Conservation (phyloP, 2,888 invertebrate species). For the Leptinotarsa tumamoca region DNA sequence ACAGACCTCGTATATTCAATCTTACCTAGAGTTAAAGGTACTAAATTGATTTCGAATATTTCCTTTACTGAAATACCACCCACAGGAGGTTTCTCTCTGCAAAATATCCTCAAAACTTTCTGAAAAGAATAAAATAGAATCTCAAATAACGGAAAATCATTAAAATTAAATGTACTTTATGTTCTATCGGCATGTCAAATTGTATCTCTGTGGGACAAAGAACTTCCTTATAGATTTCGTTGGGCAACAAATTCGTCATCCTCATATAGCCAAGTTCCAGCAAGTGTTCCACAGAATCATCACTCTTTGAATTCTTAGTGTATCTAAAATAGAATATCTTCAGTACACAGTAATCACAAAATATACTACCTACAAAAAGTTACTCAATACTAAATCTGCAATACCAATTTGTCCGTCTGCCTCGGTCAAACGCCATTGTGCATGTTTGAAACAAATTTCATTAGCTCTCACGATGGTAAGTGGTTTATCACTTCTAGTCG, state of each 20-base stretch:
- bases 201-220: constrained; percentile 83
- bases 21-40: constrained; percentile 88
- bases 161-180: constrained; percentile 70
- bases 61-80: constrained; percentile 99
- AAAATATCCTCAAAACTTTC: constrained; percentile 93
- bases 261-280: constrained; percentile 95
- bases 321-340: constrained; percentile 71
- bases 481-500: constrained; percentile 77
- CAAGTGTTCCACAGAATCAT: constrained; percentile 97
- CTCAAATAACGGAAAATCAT: constrained; percentile 10
- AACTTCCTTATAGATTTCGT: constrained; percentile 93
- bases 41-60: constrained; percentile 98
- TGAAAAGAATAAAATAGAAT: constrained; percentile 51
- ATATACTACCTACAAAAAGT: constrained; percentile 80
- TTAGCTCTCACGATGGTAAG: constrained; percentile 85
- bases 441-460: constrained; percentile 98
- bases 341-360: neutral
- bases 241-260: constrained; percentile 94
- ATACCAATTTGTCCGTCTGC: constrained; percentile 98
- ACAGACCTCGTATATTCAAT: neutral
- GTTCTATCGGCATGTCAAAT: constrained; percentile 90
- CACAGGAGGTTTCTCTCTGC: constrained; percentile 95
- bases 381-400: constrained; percentile 93
- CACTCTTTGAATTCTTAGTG: constrained; percentile 95
- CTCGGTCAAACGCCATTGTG: constrained; percentile 97